Conservation (phyloP, 2,797 vertebrate species). For the Coranthus polyacanthus region DNA sequence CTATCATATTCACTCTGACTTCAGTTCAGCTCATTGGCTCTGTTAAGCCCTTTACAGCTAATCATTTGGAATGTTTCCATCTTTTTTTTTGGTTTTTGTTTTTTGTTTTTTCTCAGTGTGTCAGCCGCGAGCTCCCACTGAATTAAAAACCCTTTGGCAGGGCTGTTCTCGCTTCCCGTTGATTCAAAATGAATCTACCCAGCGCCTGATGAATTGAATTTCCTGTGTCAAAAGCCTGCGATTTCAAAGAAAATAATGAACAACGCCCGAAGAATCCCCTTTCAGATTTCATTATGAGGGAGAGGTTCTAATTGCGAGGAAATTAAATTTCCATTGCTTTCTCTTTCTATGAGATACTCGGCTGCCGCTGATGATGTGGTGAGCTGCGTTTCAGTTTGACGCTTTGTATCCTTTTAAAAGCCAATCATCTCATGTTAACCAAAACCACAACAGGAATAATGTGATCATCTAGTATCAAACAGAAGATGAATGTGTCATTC, state of each 20-base stretch:
- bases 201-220: slow-evolving; percentile 83
- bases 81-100: slow-evolving; percentile 27
- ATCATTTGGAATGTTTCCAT: slow-evolving; percentile 58
- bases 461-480: slow-evolving; percentile 30
- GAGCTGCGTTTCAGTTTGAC: slow-evolving; percentile 55
- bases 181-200: slow-evolving; percentile 82
- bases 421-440: slow-evolving; percentile 57
- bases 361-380: slow-evolving; percentile 46
- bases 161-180: slow-evolving; percentile 76
- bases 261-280: slow-evolving; percentile 79
- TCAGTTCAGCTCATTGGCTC: slow-evolving; percentile 18
- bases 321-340: slow-evolving; percentile 77
- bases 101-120: slow-evolving; percentile 30
- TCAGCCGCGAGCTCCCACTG: slow-evolving; percentile 58
- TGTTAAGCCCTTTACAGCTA: slow-evolving; percentile 28
- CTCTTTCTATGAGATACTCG: slow-evolving; percentile 46
- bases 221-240: slow-evolving; percentile 79
- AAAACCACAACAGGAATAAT: slow-evolving; percentile 58
- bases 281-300: slow-evolving; percentile 83
- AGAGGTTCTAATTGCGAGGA: slow-evolving; percentile 81
- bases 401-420: slow-evolving; percentile 61
- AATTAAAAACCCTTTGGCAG: slow-evolving; percentile 82
- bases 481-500: slow-evolving; percentile 33
- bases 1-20: slow-evolving; percentile 15
- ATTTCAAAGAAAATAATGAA: slow-evolving; percentile 84